These are phyloP conservation scores for Pristionchus maxplancki DNA, from an alignment of 2,888 invertebrate genomes.

Conservation along the genomic window DNA sequence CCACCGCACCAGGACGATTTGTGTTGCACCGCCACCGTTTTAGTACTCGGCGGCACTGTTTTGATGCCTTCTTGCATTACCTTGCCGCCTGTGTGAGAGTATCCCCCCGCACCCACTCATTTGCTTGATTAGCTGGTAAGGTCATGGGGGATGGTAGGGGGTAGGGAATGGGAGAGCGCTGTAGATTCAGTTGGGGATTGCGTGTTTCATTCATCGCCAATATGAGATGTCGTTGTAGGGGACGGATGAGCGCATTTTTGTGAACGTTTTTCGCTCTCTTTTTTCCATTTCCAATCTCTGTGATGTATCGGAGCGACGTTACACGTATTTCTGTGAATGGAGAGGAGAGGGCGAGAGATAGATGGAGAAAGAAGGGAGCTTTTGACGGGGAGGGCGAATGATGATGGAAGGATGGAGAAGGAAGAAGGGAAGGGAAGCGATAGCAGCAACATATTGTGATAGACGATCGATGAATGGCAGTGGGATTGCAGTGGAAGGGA, in stretches of 20 bases:
- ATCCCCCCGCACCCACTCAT: neutral
- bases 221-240: neutral
- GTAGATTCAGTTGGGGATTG: slow-evolving; percentile 11
- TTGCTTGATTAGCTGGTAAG: slow-evolving; percentile 34
- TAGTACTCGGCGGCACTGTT: slow-evolving; percentile 12
- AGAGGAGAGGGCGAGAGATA: slow-evolving; percentile 42
- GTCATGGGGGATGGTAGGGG: neutral
- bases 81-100: neutral
- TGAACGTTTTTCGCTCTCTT: neutral
- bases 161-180: neutral
- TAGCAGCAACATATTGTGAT: neutral
- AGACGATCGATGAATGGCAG: slow-evolving; percentile 24
- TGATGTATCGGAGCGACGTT: neutral
- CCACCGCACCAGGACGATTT: neutral
- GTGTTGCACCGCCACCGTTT: neutral
- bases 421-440: slow-evolving; percentile 8
- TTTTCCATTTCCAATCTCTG: slow-evolving; percentile 15
- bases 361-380: slow-evolving; percentile 20
- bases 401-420: slow-evolving; percentile 12
- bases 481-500: neutral
- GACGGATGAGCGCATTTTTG: neutral
- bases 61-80: slow-evolving; percentile 8
- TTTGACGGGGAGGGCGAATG: slow-evolving; percentile 24
- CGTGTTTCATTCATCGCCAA: neutral
- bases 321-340: slow-evolving; percentile 30